phyloP scores from a whole-genome alignment of 2,113 vertebrate genomes.

The Salvelinus namaycush region DNA sequence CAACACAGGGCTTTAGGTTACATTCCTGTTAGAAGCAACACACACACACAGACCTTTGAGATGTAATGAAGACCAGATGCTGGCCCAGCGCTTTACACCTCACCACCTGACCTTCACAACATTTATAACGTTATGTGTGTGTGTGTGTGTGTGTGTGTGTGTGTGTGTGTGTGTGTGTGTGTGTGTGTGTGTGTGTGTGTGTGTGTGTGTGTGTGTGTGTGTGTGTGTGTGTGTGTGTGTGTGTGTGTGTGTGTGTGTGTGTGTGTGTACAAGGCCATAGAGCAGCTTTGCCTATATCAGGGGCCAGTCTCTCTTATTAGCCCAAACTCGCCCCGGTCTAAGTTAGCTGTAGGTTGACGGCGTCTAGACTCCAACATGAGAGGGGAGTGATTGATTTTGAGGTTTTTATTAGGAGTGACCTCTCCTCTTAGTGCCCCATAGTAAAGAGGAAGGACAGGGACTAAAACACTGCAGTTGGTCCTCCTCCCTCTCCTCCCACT shows the following conservation, averaged over 20 bases:
- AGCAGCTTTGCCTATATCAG: not conserved
- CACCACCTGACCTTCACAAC: slow-evolving; percentile 13
- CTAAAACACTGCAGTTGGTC: not conserved
- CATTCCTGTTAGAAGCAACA: slow-evolving; percentile 39
- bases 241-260: not conserved
- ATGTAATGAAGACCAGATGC: slow-evolving; percentile 41
- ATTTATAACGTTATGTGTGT: slow-evolving; percentile 14
- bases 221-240: not conserved
- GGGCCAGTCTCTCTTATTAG: not conserved
- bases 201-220: not conserved
- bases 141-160: too few relatives aligned
- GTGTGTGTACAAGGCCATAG: not conserved
- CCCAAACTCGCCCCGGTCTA: not conserved
- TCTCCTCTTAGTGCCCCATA: not conserved
- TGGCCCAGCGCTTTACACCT: not conserved
- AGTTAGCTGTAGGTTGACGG: not conserved
- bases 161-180: too few relatives aligned
- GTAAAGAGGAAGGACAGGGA: not conserved
- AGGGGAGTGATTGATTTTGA: slow-evolving; percentile 11
- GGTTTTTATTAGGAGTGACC: slow-evolving; percentile 14
- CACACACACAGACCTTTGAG: slow-evolving; percentile 5
- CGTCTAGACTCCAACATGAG: not conserved
- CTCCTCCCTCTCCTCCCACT: not conserved
- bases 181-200: too few relatives aligned
- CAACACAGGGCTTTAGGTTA: slow-evolving; percentile 34